Conservation (phyloP, 53 echinoderm and acorn worm genomes). For the Holothuria leucospilota region DNA sequence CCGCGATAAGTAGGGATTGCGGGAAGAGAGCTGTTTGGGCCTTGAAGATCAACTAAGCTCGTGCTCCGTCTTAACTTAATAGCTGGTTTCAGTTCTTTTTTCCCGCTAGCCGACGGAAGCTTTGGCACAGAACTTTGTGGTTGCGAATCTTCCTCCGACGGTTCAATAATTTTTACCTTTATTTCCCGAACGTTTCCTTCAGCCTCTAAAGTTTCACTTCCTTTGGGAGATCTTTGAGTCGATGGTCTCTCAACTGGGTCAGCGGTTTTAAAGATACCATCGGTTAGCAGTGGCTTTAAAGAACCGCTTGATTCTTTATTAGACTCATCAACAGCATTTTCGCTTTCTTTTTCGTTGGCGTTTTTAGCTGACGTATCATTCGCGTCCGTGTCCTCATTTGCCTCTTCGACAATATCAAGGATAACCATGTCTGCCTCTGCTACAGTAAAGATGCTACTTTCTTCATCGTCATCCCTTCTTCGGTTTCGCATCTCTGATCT, state of each 20-base stretch:
- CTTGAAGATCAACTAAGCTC: conserved; percentile 4
- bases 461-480: background rate
- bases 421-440: conserved; percentile 21
- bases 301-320: background rate
- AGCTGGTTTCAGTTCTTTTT: conserved; percentile 24
- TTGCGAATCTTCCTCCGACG: background rate
- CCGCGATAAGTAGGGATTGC: conserved; percentile 5
- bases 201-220: background rate
- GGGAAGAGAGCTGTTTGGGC: background rate
- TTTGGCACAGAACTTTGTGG: conserved; percentile 32
- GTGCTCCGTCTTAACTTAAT: conserved; percentile 15
- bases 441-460: background rate
- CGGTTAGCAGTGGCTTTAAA: background rate
- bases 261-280: background rate
- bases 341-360: background rate
- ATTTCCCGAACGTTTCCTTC: background rate
- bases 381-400: background rate
- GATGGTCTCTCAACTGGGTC: background rate
- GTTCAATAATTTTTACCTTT: conserved; percentile 40
- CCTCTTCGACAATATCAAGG: conserved; percentile 40
- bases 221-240: background rate
- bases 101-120: background rate
- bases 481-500: background rate
- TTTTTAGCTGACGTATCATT: background rate
- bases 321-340: background rate